Base-by-base conservation (phyloP, 2,113 vertebrate genomes). In the Phyllopteryx taeniolatus region DNA sequence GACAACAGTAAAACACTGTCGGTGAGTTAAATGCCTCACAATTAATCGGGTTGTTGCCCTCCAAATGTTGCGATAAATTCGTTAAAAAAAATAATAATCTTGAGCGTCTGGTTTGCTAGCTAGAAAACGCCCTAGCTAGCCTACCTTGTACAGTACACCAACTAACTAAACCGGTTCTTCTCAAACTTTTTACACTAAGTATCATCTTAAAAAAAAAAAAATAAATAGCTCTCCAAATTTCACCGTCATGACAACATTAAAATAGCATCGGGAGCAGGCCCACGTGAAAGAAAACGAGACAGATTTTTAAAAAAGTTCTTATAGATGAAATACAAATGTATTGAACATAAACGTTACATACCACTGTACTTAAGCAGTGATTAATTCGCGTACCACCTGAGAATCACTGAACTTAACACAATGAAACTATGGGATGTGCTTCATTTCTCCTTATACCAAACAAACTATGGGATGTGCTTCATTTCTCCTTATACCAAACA, bases 11-110 rank as follows among this genome's bases (percentile, higher is more conserved):
- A 14, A 44, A 1, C 15, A 39, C 61, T 70, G 12, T 54, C 22
- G 75, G 89, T 90, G 54, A 85, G 89, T 87, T 71, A 22, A 2
- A 2, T 15, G 2, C 0, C 20, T 2, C 19, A 0, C 39, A 3
- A 8, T 70, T 43, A 46, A 20, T 51, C 0, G 4, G 0, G 2
- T 20, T 67, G 1, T 19, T 19, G 1, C 0, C 31, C 31, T 51
- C 39, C 20, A 65, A 14, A 35, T 59, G 62, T 15, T n/a, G 73
- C 49, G 19, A 0, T 43, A 49, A 68, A 14, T 68, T 33, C 5
- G 20, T 0, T 17, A 27, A 39, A 39, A 35, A 14, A 8, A 31
- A 17, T 0, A 19, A 53, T 14, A 27, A 39, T 49, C 20, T 53
- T 2, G 66, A 66, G 72, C 17, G 42, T 39, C 49, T 17, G 12